Base-by-base conservation (phyloP, 2,888 invertebrate species). In the Pemphredon lugubris region DNA sequence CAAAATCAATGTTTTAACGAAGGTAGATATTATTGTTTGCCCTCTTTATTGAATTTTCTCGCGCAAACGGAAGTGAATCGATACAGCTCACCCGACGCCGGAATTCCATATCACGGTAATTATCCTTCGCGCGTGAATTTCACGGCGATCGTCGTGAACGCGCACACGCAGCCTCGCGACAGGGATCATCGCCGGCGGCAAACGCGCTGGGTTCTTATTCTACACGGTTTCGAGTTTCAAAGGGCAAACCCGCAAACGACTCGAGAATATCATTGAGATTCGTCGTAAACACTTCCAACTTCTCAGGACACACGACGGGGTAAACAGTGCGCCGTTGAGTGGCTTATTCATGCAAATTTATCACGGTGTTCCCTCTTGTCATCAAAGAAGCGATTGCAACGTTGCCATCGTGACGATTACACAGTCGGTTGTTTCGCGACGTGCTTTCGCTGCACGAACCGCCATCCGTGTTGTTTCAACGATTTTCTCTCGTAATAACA, bases 291-390 rank as follows among this genome's bases (percentile, higher is more conserved):
- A 67, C 65, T 61, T 51, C 48, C 32, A 54, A 59, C 45, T 66
- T 61, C 72, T 59, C 65, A 65, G 44, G 32, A 51, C 51, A 55
- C 58, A 63, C 73, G 37, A 11, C 34, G 30, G 30, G 39, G 68
- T 50, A 77, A 72, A 81, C 68, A 81, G 50, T 45, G 45, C 67
- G 44, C 45, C 50, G 73, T 60, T n/a, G 69, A 70, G 53, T 81
- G 77, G 79, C 77, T 83, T 82, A 77, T 82, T 83, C 77, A 81
- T 79, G 81, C 69, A 80, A 80, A 83, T 83, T 75, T 70, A 40
- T 55, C 72, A 39, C 44, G 60, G 55, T 47, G 63, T 40, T 37
- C 54, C 47, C 53, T 68, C 57, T 58, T 39, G 40, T 39, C 45
- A 45, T 58, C 50, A 55, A 77, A 69, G 63, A 51, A 42, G 21